These are phyloP conservation scores for Sitta carolinensis DNA, from an alignment of 2,797 vertebrate genomes.

Conservation along the genomic window DNA sequence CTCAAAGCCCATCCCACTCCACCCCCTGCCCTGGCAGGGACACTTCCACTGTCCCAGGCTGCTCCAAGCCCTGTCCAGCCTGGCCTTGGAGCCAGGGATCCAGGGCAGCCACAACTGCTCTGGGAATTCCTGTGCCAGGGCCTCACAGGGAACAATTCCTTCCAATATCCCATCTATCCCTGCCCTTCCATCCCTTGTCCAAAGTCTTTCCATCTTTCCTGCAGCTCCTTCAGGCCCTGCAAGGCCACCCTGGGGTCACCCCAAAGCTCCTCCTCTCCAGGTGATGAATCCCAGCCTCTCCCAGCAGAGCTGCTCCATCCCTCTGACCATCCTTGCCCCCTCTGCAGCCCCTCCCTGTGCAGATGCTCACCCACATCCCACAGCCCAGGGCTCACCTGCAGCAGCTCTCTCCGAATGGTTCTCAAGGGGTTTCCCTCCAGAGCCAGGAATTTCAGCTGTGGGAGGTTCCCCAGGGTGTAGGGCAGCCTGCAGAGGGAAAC, in stretches of 20 bases:
- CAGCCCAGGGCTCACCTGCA: slow-evolving; percentile 78
- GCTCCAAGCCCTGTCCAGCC: background rate
- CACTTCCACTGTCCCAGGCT: background rate
- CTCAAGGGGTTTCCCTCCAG: slow-evolving; percentile 94
- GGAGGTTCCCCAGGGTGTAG: slow-evolving; percentile 84
- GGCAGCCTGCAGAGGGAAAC: slow-evolving; percentile 83
- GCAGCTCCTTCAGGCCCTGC: background rate
- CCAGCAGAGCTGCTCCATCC: background rate
- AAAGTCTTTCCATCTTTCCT: accelerated
- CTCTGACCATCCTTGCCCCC: accelerated
- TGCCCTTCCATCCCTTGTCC: background rate
- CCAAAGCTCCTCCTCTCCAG: background rate
- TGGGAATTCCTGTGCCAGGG: background rate
- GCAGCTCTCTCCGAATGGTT: slow-evolving; percentile 89
- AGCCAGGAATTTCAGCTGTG: slow-evolving; percentile 86
- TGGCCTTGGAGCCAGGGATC: background rate
- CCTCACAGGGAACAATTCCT: background rate
- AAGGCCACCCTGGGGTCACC: background rate
- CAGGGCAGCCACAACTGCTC: background rate
- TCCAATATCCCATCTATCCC: accelerated
- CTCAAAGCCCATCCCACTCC: accelerated
- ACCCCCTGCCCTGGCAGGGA: background rate
- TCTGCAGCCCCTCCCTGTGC: background rate
- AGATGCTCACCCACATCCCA: background rate
- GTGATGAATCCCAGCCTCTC: background rate